These are phyloP conservation scores for Anoplolepis gracilipes DNA, from an alignment of 1,140 invertebrate species.

Conservation along the genomic window DNA sequence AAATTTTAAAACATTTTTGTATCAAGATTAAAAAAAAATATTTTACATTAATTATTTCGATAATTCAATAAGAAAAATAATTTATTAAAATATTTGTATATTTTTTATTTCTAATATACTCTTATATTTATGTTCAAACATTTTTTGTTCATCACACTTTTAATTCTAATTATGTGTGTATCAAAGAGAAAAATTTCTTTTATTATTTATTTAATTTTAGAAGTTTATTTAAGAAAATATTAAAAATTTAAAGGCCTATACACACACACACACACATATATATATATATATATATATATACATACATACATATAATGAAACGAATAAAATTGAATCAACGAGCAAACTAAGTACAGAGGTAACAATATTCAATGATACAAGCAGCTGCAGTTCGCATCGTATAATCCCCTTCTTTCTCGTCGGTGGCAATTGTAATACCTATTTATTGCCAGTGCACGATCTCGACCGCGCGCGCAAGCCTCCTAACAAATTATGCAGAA, in stretches of 20 bases:
- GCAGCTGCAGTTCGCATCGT: slow-evolving; percentile 6
- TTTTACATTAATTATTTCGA: too few relatives aligned
- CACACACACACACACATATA: too few relatives aligned
- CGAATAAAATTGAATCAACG: background rate
- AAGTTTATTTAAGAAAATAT: background rate
- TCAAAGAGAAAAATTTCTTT: background rate
- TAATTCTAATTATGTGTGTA: background rate
- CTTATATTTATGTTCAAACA: too few relatives aligned
- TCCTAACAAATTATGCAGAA: slow-evolving; percentile 65
- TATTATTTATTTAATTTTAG: too few relatives aligned
- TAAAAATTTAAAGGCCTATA: background rate
- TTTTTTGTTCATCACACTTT: too few relatives aligned
- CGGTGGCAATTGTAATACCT: slow-evolving; percentile 24
- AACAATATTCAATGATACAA: background rate
- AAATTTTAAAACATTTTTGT: too few relatives aligned
- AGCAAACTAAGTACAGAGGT: background rate
- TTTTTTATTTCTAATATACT: too few relatives aligned
- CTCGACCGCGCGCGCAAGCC: slow-evolving; percentile 7
- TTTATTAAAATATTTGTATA: too few relatives aligned
- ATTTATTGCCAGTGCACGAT: slow-evolving; percentile 26
- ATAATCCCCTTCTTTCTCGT: slow-evolving; percentile 11
- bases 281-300: too few relatives aligned
- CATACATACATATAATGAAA: slow-evolving; percentile 1
- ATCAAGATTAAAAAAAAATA: too few relatives aligned
- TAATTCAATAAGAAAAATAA: too few relatives aligned